Evolutionary conservation across 2,888 invertebrate genomes (phyloP).

Genomic region (Trisateles emortualis): DNA sequence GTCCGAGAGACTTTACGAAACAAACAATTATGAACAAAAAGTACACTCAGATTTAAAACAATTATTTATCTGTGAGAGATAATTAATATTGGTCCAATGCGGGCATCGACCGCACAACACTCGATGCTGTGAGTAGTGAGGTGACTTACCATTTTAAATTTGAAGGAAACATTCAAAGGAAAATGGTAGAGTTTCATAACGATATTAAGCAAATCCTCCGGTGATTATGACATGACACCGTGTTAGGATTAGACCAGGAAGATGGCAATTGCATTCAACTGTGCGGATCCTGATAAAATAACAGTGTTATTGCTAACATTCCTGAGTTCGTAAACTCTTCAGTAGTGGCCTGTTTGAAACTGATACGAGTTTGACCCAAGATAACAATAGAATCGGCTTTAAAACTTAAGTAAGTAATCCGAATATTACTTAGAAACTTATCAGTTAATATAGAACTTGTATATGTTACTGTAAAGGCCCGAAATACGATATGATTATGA

Average conservation of each 20-base stretch:
- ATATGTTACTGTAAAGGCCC: no score
- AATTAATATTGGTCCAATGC: no score
- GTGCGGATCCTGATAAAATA: conserved; percentile 3
- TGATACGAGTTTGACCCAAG: conserved; percentile 11
- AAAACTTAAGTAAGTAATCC: conserved; percentile 16
- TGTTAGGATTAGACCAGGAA: background rate
- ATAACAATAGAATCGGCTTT: conserved; percentile 11
- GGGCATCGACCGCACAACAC: no score
- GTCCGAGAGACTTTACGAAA: no score
- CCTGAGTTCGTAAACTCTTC: background rate
- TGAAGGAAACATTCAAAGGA: no score
- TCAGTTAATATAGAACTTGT: conserved; percentile 22
- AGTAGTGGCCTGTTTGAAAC: background rate
- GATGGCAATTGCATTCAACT: conserved; percentile 4
- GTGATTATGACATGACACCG: background rate
- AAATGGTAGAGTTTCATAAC: background rate
- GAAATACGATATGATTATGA: no score
- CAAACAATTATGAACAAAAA: no score
- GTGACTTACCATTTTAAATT: no score
- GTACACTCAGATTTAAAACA: no score
- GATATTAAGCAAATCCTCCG: background rate
- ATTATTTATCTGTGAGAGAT: no score
- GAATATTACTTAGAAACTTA: conserved; percentile 21
- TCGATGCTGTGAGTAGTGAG: no score
- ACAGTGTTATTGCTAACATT: conserved; percentile 1